Evolutionary conservation across 2,113 vertebrate genomes (phyloP).

Genomic region (Petrocephalus microphthalmus): DNA sequence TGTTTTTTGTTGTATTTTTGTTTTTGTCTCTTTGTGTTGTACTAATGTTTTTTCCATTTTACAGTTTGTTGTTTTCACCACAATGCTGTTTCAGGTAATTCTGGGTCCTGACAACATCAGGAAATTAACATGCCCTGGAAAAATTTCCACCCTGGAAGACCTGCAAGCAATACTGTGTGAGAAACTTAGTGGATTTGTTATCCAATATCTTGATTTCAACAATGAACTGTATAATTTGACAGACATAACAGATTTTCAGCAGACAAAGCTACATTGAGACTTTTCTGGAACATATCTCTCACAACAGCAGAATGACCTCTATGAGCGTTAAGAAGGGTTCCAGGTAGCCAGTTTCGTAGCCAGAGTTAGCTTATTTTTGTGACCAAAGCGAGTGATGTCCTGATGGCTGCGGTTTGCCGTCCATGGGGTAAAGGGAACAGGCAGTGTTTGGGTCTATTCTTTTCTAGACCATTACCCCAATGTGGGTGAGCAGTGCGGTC

Average conservation of each 20-base stretch:
- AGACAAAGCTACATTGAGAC: slow-evolving; percentile 3
- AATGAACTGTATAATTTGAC: slow-evolving; percentile 22
- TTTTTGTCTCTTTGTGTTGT: neutral
- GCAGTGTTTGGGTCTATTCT: neutral
- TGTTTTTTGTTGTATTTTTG: neutral
- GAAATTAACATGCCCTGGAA: slow-evolving; percentile 13
- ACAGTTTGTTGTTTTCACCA: neutral
- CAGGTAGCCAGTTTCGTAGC: neutral
- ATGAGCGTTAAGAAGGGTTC: neutral
- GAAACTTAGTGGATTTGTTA: slow-evolving; percentile 16
- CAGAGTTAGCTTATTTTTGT: neutral
- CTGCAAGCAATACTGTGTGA: too few species aligned
- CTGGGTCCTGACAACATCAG: slow-evolving; percentile 23
- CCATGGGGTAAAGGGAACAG: neutral
- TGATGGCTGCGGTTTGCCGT: neutral
- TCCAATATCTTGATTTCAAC: slow-evolving; percentile 28
- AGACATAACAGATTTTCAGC: slow-evolving; percentile 16
- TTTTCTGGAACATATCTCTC: neutral
- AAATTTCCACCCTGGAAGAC: slow-evolving; percentile 15
- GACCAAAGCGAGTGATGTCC: neutral
- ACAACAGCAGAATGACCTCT: neutral
- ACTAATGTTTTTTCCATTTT: neutral
- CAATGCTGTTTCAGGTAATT: slow-evolving; percentile 28
- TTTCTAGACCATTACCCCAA: neutral
- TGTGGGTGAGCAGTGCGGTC: slow-evolving; percentile 15